Conservation (phyloP, 2,888 invertebrate genomes). For the Brassicogethes aeneus region DNA sequence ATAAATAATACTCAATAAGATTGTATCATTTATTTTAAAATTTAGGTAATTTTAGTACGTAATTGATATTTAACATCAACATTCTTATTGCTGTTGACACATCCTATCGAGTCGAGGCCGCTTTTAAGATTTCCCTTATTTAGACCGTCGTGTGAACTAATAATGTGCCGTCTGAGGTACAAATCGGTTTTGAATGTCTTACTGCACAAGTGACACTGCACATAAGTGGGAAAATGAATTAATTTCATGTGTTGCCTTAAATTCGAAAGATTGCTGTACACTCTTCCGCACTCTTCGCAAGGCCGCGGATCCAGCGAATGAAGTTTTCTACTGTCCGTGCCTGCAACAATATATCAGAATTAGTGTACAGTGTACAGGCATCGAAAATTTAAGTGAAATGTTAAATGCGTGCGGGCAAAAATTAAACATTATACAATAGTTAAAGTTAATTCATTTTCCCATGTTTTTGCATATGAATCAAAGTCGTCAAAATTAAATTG, state of each 20-base stretch:
- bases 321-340: conserved; percentile 39
- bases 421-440: not conserved
- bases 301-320: conserved; percentile 47
- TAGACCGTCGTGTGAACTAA: conserved; percentile 45
- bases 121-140: conserved; percentile 8
- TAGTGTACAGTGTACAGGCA: no score
- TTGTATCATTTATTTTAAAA: not conserved
- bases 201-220: conserved; percentile 51
- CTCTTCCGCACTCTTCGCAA: conserved; percentile 54
- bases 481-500: no score
- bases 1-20: not conserved
- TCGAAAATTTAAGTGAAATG: no score
- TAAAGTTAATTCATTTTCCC: not conserved
- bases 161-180: conserved; percentile 52
- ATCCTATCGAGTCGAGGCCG: no score
- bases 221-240: conserved; percentile 55
- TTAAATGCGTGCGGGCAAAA: no score
- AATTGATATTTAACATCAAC: not conserved
- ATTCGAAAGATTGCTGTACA: conserved; percentile 57
- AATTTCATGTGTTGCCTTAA: conserved; percentile 56
- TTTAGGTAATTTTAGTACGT: not conserved
- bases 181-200: conserved; percentile 56
- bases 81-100: not conserved
- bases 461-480: no score
- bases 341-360: conserved; percentile 24